phyloP scores from a whole-genome alignment of 2,888 invertebrate genomes.

The Drosophila falleni region DNA sequence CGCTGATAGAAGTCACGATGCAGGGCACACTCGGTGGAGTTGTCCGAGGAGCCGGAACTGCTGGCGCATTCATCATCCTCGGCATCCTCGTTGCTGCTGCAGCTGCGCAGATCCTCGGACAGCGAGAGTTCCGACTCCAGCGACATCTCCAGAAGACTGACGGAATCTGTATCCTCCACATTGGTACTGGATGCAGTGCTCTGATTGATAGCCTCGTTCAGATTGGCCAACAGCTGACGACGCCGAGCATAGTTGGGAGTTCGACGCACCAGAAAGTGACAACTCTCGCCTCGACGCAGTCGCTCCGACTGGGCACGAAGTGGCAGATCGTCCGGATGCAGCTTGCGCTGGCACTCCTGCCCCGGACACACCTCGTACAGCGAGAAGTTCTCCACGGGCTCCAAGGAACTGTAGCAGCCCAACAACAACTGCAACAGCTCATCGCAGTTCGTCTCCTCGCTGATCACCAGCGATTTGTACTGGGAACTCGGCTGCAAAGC shows the following conservation, averaged over 20 bases:
- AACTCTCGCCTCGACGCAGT: constrained; percentile 89
- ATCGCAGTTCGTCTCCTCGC: constrained; percentile 95
- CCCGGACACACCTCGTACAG: constrained; percentile 93
- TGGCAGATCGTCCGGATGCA: constrained; percentile 94
- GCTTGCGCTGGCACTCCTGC: constrained; percentile 94
- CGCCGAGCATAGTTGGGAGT: constrained; percentile 90
- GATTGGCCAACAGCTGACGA: constrained; percentile 83
- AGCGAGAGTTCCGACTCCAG: constrained; percentile 78
- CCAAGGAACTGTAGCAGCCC: constrained; percentile 93
- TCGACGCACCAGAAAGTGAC: constrained; percentile 93
- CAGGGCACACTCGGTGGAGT: constrained; percentile 76
- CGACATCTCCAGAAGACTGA: constrained; percentile 82
- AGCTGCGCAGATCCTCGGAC: constrained; percentile 78
- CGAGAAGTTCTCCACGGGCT: constrained; percentile 94
- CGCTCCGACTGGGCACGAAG: constrained; percentile 91
- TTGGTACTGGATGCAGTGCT: constrained; percentile 34
- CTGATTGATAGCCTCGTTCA: constrained; percentile 77
- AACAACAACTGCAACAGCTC: constrained; percentile 94
- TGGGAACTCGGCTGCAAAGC: constrained; percentile 96
- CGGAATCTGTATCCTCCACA: constrained; percentile 67
- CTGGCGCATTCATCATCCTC: constrained; percentile 77
- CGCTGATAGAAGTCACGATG: constrained; percentile 64
- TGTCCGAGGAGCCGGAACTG: constrained; percentile 82
- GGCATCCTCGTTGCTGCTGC: constrained; percentile 70
- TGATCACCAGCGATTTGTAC: constrained; percentile 96